These are phyloP conservation scores for Oxygymnocypris stewartii DNA, from an alignment of 2,113 vertebrate species.

Conservation along the genomic window DNA sequence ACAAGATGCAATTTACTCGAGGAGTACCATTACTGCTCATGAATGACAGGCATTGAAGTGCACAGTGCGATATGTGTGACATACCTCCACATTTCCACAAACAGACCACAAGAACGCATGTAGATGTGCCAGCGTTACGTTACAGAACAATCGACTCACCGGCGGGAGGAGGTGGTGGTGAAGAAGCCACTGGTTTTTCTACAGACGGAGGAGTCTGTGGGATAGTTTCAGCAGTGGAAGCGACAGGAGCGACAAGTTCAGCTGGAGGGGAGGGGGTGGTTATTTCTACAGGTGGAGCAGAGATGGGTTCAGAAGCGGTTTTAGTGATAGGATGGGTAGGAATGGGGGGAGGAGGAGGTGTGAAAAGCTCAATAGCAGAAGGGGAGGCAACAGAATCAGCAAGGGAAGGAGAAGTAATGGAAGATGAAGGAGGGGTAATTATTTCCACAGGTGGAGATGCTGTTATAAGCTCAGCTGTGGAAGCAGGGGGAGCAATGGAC, in stretches of 20 bases:
- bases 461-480: neutral
- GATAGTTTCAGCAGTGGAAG: constrained; percentile 58
- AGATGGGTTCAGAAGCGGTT: constrained; percentile 53
- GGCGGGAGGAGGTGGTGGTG: constrained; percentile 50
- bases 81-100: neutral
- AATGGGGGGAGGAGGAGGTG: constrained; percentile 11
- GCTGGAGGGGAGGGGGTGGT: constrained; percentile 49
- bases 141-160: constrained; percentile 64
- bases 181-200: constrained; percentile 26
- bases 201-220: constrained; percentile 15
- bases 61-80: neutral
- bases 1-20: constrained; percentile 15
- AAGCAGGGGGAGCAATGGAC: constrained; percentile 47
- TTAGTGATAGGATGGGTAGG: constrained; percentile 9
- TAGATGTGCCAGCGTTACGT: neutral
- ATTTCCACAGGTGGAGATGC: constrained; percentile 41
- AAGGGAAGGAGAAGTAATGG: constrained; percentile 44
- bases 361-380: constrained; percentile 24
- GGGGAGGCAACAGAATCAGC: constrained; percentile 41
- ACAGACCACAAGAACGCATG: neutral
- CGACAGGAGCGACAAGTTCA: constrained; percentile 68
- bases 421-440: constrained; percentile 19
- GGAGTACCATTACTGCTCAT: constrained; percentile 14
- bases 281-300: constrained; percentile 44
- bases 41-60: constrained; percentile 20